Evolutionary conservation across 2,113 vertebrate genomes (phyloP).

Genomic region (Lasiurus cinereus): DNA sequence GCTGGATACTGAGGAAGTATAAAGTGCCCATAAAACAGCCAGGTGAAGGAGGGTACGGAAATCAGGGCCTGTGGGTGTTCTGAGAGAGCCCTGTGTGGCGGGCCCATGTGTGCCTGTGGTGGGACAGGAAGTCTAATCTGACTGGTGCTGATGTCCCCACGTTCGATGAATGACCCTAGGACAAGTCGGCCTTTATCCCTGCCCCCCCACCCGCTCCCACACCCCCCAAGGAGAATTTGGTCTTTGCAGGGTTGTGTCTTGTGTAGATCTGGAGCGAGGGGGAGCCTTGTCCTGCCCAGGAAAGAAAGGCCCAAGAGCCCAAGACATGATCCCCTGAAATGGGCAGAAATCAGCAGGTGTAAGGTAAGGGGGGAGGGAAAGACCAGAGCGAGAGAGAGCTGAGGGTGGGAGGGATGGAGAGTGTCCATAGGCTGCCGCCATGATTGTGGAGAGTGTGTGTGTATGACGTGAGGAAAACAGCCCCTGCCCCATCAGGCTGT

Average conservation of each 20-base stretch:
- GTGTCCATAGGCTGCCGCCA: background rate
- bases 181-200: background rate
- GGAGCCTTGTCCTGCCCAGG: background rate
- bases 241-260: background rate
- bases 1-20: constrained; percentile 45
- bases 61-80: background rate
- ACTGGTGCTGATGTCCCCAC: fast-evolving
- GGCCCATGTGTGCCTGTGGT: fast-evolving
- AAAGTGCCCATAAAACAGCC: constrained; percentile 9
- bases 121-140: background rate
- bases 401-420: background rate
- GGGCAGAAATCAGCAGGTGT: background rate
- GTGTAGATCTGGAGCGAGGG: background rate
- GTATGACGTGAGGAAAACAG: background rate
- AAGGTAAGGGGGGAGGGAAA: background rate
- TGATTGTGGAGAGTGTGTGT: background rate
- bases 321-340: background rate
- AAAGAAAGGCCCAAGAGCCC: constrained; percentile 12
- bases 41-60: background rate
- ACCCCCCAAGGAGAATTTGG: background rate
- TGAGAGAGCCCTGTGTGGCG: fast-evolving
- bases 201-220: background rate
- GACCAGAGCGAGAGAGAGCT: background rate
- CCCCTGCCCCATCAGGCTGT: background rate
- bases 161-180: fast-evolving